Base-by-base conservation (phyloP, 2,113 vertebrate genomes). In the Serilophus lunatus region DNA sequence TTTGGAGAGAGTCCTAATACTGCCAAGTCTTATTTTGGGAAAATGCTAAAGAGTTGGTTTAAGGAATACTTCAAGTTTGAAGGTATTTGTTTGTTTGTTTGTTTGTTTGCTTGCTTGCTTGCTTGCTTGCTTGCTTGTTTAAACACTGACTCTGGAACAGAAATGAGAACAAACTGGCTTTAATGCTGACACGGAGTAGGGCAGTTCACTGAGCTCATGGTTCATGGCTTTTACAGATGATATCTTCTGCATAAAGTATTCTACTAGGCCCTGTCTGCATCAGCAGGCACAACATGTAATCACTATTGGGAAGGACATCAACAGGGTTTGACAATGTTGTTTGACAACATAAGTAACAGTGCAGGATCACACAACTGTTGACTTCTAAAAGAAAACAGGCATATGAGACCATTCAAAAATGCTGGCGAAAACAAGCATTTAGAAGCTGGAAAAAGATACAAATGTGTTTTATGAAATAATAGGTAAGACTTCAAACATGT, bases 401-500 rank as follows among this genome's bases (percentile, higher is more conserved):
- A 8, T 12, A 18, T 5, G 18, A 64, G 20, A 31, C 22, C 9
- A 9, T n/a, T 50, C 9, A 4, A 25, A 76, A 45, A 56, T 31
- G 14, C 19, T 24, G 22, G 12, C n/a, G 38, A 75, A 63, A 86
- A 51, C 5, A 18, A 9, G 6, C 1, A 2, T 64, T 51, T 26
- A 35, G 60, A 74, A 66, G 20, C 68, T 66, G 14, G 22, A 51
- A 59, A 50, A 85, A 89, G 8, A 35, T 33, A 23, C 13, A 38
- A 10, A 29, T 14, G 4, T 4, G 19, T 68, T 33, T 8, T 28
- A 18, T 22, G 8, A 40, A 45, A 82, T 53, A n/a, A 29, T 0
- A 77, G 12, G 19, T 3, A 72, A 66, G 26, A 17, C 4, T 77
- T 54, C 18, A 56, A 40, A 19, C 0, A 2, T 8, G 26, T 57